Conservation (phyloP, 2,797 vertebrate genomes). For the Sciurus carolinensis region DNA sequence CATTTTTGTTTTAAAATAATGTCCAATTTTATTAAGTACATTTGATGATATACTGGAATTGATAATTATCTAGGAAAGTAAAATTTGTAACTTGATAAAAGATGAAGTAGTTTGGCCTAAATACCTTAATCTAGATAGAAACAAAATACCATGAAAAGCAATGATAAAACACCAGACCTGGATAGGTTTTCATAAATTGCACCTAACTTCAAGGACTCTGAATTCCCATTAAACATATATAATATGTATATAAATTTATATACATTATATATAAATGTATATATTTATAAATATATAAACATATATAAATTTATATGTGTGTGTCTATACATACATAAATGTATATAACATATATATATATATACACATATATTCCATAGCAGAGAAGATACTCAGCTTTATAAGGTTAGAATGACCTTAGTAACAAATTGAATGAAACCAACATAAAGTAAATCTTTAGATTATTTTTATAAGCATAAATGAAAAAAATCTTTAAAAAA, state of each 20-base stretch:
- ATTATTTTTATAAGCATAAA: background rate
- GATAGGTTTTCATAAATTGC: background rate
- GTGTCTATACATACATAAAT: no score
- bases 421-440: background rate
- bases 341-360: no score
- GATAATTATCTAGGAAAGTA: background rate
- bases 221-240: background rate
- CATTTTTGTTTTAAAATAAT: background rate
- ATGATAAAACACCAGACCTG: background rate
- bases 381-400: background rate
- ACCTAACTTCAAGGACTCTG: background rate
- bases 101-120: background rate
- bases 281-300: no score
- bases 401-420: background rate
- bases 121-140: background rate
- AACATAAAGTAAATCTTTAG: background rate
- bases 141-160: background rate
- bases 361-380: background rate
- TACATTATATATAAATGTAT: no score
- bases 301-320: no score
- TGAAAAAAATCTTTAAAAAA: conserved; percentile 36
- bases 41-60: background rate
- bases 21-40: background rate
- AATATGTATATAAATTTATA: no score
- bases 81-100: conserved; percentile 5